Evolutionary conservation across 1,140 invertebrate genomes (phyloP), one percentile per base, ranked within the genome.

Genomic region (Hydropsyche tenuis): DNA sequence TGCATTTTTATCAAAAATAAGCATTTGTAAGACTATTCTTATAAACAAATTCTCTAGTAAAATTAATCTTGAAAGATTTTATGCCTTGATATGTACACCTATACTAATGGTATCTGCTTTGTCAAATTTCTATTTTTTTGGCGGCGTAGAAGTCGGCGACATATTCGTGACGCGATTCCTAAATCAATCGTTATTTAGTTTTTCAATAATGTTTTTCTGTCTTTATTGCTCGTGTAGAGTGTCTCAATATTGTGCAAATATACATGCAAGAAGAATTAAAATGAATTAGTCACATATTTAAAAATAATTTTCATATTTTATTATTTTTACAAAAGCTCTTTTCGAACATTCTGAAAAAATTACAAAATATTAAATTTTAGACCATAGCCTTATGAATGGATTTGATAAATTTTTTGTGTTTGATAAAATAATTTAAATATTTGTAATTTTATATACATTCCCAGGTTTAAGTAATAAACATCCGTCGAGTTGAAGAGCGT

Each of bases 101-200:
- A 82, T 95, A 23, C 86, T 94, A 74, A 87, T 90, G 12, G 82
- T 94, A 72, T 94, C 93, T 11, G 90, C 90, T 5, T 86, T 94
- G 77, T 94, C 93, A 1, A 95, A 94, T 84, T 93, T 94, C 80
- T 95, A 93, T 82, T 95, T 96, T 79, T 93, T 96, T 83, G 91
- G 88, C 75, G 92, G 91, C 0, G 84, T 83, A 73, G 87, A 90
- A 63, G 85, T 94, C 73, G 93, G 93, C 12, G 85, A 91, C 80
- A 85, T 88, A 60, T 90, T 89, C 78, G 80, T 90, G 53, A 77
- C 81, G 0, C 86, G 87, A 65, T 60, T 78, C n/a, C 62, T 74
- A 14, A 65, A 65, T 23, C 72, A 76, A 70, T 74, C 74, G 45
- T n/a, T 64, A n/a, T 16, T 14, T 22, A 70, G 65, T 68, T 76